phyloP scores from a whole-genome alignment of 2,113 vertebrate species.

The Phrynosoma platyrhinos region DNA sequence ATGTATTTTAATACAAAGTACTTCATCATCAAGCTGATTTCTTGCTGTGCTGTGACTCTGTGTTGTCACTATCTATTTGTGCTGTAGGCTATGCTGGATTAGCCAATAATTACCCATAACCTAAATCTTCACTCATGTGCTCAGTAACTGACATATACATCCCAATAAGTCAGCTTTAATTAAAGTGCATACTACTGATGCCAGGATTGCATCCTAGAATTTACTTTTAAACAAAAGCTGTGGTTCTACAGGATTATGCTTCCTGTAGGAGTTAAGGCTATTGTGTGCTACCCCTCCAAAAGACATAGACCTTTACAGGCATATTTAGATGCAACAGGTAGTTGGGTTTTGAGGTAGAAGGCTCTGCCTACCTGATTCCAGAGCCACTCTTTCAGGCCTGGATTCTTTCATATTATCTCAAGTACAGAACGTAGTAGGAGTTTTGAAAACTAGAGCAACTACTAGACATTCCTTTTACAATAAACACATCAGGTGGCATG shows the following conservation, averaged over 20 bases:
- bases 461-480: background rate
- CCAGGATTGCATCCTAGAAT: background rate
- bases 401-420: conserved; percentile 58
- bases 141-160: conserved; percentile 10
- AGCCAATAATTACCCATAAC: background rate
- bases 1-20: background rate
- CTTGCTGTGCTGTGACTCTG: background rate
- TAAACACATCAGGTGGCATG: conserved; percentile 4
- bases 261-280: conserved; percentile 31
- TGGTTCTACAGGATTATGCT: conserved; percentile 4
- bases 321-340: conserved; percentile 58
- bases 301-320: conserved; percentile 54
- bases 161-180: conserved; percentile 19
- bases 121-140: conserved; percentile 18
- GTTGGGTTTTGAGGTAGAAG: conserved; percentile 59
- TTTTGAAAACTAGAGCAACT: background rate
- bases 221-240: conserved; percentile 7
- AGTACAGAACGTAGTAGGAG: conserved; percentile 26
- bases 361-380: conserved; percentile 40
- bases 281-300: conserved; percentile 53
- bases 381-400: conserved; percentile 33
- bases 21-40: background rate
- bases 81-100: conserved; percentile 8
- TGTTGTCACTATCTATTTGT: conserved; percentile 9
- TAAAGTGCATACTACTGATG: conserved; percentile 39